Percentiles rank a stretch among this genome's conserved stretches.
These are phyloP conservation scores for Notarius quadriscutis DNA, from an alignment of 2,113 vertebrate genomes.

Conservation along the genomic window DNA sequence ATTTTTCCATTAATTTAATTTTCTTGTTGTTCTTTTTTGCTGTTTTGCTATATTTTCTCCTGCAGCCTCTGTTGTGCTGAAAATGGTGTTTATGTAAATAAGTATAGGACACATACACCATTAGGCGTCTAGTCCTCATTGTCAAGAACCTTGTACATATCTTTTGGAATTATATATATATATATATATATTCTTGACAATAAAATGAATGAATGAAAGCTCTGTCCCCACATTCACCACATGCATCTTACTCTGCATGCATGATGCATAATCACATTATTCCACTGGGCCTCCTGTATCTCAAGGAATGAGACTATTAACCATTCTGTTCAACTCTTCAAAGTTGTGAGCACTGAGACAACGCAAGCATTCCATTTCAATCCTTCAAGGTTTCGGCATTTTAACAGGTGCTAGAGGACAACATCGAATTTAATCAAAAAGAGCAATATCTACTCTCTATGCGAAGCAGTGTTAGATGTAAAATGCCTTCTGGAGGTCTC, in stretches of 20 bases:
- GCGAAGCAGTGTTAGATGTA: constrained; percentile 37
- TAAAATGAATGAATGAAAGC: no score
- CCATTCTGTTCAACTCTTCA: constrained; percentile 23
- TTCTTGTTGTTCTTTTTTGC: no score
- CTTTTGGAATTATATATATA: no score
- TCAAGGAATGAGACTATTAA: constrained; percentile 32
- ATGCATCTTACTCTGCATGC: constrained; percentile 13
- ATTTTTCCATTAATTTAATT: no score
- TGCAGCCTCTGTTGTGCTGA: no score
- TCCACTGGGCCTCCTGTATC: constrained; percentile 7
- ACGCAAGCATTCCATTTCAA: constrained; percentile 5
- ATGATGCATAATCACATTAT: constrained; percentile 24
- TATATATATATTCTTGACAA: no score
- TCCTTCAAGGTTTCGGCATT: constrained; percentile 39
- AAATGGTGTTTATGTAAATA: no score
- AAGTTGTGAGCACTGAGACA: constrained; percentile 21
- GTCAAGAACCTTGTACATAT: no score
- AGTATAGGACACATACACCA: no score
- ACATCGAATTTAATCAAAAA: constrained; percentile 61
- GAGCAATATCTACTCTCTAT: constrained; percentile 33
- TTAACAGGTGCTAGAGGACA: constrained; percentile 38
- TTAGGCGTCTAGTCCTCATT: no score
- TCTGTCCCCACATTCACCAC: background rate
- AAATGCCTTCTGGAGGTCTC: constrained; percentile 18
- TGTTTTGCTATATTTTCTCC: no score